Evolutionary conservation across 1,140 invertebrate species (phyloP).

Genomic region (Pseudomyrmex cubaensis): DNA sequence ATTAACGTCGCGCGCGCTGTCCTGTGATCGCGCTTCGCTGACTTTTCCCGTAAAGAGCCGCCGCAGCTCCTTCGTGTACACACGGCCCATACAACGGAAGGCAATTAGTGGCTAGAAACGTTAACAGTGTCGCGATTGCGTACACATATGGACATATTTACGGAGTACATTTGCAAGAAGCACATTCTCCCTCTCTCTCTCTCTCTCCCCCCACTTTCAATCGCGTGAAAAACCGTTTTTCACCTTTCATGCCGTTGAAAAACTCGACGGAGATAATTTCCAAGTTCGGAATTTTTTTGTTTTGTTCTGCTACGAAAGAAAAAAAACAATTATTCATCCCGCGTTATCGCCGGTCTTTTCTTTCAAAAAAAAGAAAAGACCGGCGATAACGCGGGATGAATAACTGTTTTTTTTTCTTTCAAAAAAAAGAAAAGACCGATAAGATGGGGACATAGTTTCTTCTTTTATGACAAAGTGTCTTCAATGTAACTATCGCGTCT

Average conservation of each 20-base stretch:
- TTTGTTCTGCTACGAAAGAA: background rate
- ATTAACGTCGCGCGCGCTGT: conserved; percentile 26
- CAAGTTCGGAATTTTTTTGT: conserved; percentile 6
- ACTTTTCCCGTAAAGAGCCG: conserved; percentile 36
- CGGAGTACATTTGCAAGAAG: background rate
- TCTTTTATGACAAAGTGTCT: background rate
- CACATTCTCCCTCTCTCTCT: background rate
- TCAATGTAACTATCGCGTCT: background rate
- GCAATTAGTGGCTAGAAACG: conserved; percentile 38
- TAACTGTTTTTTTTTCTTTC: no score
- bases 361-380: background rate
- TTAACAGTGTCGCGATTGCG: conserved; percentile 28
- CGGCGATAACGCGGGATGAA: no score
- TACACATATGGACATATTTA: conserved; percentile 5
- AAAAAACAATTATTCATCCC: background rate
- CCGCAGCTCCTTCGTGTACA: background rate
- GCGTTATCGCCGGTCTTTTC: background rate
- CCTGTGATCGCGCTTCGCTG: conserved; percentile 25
- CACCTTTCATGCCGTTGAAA: no score
- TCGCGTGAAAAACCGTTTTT: no score
- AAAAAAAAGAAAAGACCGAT: background rate
- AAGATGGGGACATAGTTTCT: background rate
- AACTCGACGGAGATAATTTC: background rate
- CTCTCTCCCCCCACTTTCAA: background rate
- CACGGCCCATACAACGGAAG: background rate